A percentile compares a stretch with the other conserved stretches of the same genome.
Evolutionary conservation across 2,797 vertebrate genomes (phyloP).

Genomic region (Lindbergichthys nudifrons): DNA sequence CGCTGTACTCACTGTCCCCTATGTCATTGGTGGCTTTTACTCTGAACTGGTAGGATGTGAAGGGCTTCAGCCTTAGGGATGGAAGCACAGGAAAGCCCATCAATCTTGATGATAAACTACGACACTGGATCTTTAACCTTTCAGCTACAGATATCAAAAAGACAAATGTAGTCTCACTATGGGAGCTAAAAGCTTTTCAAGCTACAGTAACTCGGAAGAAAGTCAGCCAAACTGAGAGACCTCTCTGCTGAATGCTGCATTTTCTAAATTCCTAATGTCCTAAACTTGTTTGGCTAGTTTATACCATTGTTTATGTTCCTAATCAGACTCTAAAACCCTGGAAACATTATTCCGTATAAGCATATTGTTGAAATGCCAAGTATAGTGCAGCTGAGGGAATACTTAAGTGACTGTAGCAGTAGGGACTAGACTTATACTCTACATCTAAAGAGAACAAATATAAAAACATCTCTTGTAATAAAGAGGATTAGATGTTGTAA

Average conservation of each 20-base stretch:
- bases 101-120: slow-evolving; percentile 29
- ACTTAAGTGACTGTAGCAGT: slow-evolving; percentile 22
- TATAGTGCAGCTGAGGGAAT: neutral
- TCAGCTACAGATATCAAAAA: slow-evolving; percentile 23
- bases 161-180: slow-evolving; percentile 14
- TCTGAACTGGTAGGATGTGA: slow-evolving; percentile 97
- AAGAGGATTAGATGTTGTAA: neutral
- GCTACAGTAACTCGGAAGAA: neutral
- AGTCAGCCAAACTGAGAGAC: slow-evolving; percentile 19
- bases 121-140: slow-evolving; percentile 24
- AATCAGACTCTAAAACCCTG: slow-evolving; percentile 1
- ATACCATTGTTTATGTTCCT: slow-evolving; percentile 13
- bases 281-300: neutral
- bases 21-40: slow-evolving; percentile 98
- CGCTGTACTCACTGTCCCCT: slow-evolving; percentile 96
- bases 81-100: slow-evolving; percentile 40
- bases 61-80: slow-evolving; percentile 91
- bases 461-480: neutral
- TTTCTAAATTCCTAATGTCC: neutral
- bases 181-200: neutral
- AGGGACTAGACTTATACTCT: slow-evolving; percentile 6
- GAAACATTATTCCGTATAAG: slow-evolving; percentile 21
- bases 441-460: slow-evolving; percentile 11
- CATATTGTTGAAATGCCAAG: slow-evolving; percentile 23
- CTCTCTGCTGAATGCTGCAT: neutral